Base-by-base conservation (phyloP, 1,140 invertebrate genomes). In the Ceratitis capitata region DNA sequence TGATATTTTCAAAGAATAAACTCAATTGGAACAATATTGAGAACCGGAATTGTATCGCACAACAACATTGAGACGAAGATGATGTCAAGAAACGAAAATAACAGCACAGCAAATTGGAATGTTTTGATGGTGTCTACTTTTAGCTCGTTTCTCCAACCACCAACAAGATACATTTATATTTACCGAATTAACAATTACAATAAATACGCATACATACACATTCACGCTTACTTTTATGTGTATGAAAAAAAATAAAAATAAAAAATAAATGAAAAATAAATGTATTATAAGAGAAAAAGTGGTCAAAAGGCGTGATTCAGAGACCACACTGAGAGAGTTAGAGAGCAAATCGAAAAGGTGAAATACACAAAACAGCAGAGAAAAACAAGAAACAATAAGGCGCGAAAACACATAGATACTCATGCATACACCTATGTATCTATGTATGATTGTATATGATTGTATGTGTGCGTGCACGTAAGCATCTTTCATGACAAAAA, bases 61-160 rank as follows among this genome's bases (percentile, higher is more conserved):
- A 26, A 9, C 23, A 39, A 16, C 39, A 39, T 35, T 6, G 19
- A 16, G 51, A 16, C 29, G 61, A 69, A 23, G 69, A 74, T 74
- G 32, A 23, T 74, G 69, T 45, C 69, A 74, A 74, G 23, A 69
- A 23, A n/a, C 69, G 39, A 74, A 74, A 74, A 74, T 74, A 42
- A 42, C 69, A 74, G 19, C 69, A 69, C 29, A 32, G 69, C 39
- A 74, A 32, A 42, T n/a, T 74, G 5, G 19, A 42, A 35, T 74
- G 39, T 45, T 74, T 74, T 74, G 69, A 74, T 74, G 35, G 19
- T n/a, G 69, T 23, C 39, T 45, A 45, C 39, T n/a, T 45, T 74
- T 23, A n/a, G 39, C 19, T 19, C 69, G 35, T 42, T n/a, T 5
- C 69, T 45, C 3, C 29, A 74, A n/a, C 26, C 39, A 69, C 23